Percentiles rank a stretch among this genome's conserved stretches.
These are phyloP conservation scores for Ovis canadensis DNA, from an alignment of 2,113 vertebrate species.

Conservation along the genomic window DNA sequence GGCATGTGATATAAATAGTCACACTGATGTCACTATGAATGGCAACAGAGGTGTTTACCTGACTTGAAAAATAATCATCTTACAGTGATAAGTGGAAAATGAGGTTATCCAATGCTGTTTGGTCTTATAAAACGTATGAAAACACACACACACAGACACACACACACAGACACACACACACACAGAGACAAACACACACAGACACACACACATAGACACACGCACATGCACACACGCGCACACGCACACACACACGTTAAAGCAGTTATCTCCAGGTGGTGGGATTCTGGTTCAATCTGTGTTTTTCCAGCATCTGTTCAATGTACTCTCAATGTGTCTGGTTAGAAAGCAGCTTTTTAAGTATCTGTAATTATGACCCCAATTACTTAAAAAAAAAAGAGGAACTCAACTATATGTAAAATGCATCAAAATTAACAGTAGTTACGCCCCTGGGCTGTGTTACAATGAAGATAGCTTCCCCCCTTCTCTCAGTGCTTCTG, in stretches of 20 bases:
- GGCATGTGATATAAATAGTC: rapidly evolving
- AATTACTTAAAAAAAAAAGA: neutral
- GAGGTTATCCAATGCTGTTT: neutral
- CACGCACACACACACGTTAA: neutral
- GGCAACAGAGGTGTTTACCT: neutral
- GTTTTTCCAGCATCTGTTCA: neutral
- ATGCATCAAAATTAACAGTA: neutral
- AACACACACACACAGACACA: too few species aligned
- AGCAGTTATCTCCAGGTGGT: neutral
- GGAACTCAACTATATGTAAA: neutral
- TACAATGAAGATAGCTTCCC: neutral
- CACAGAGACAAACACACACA: too few species aligned
- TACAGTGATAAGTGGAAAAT: neutral
- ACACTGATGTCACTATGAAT: neutral
- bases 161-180: too few species aligned
- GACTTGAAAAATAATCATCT: neutral
- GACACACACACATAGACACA: too few species aligned
- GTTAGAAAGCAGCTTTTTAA: neutral
- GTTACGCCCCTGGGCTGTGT: neutral
- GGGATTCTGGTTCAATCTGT: neutral
- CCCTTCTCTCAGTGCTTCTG: neutral
- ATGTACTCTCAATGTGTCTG: neutral
- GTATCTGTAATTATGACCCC: neutral
- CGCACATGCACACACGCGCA: rapidly evolving
- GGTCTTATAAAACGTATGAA: neutral